These are phyloP conservation scores for Tenebrio molitor DNA, from an alignment of 1,140 invertebrate species.

Conservation along the genomic window DNA sequence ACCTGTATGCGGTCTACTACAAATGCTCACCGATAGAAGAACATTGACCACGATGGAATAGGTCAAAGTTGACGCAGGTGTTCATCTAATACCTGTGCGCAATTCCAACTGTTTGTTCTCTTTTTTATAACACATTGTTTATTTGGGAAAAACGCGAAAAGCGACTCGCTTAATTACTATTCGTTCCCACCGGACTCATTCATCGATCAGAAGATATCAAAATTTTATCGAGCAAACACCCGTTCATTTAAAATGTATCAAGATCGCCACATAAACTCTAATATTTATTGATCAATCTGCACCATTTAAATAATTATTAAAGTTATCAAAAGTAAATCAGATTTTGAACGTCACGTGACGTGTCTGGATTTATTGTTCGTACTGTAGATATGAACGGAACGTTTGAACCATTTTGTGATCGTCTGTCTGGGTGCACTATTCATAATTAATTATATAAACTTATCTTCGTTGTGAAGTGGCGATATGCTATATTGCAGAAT, in stretches of 20 bases:
- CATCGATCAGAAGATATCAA: too few species aligned
- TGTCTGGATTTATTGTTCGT: too few species aligned
- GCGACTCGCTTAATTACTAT: neutral
- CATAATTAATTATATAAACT: constrained; percentile 35
- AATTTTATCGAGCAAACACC: too few species aligned
- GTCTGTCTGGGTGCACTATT: constrained; percentile 25
- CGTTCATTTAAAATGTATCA: too few species aligned
- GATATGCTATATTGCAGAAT: constrained; percentile 19
- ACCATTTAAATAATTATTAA: too few species aligned
- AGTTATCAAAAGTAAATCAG: too few species aligned
- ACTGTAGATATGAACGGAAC: too few species aligned
- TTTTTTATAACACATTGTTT: constrained; percentile 29
- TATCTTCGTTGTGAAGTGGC: neutral
- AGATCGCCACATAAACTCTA: too few species aligned
- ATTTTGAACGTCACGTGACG: too few species aligned
- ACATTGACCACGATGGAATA: constrained; percentile 40
- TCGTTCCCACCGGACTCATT: neutral
- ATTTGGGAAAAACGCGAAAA: constrained; percentile 12
- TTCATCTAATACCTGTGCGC: constrained; percentile 27
- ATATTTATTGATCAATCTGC: too few species aligned
- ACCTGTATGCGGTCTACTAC: constrained; percentile 14
- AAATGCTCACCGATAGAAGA: constrained; percentile 13
- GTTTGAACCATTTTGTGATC: neutral
- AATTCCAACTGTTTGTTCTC: constrained; percentile 22
- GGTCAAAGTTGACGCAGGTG: constrained; percentile 50